Percentiles rank a stretch among this genome's conserved stretches.
These are phyloP conservation scores for Glaucidium brasilianum DNA, from an alignment of 2,113 vertebrate species.

Conservation along the genomic window DNA sequence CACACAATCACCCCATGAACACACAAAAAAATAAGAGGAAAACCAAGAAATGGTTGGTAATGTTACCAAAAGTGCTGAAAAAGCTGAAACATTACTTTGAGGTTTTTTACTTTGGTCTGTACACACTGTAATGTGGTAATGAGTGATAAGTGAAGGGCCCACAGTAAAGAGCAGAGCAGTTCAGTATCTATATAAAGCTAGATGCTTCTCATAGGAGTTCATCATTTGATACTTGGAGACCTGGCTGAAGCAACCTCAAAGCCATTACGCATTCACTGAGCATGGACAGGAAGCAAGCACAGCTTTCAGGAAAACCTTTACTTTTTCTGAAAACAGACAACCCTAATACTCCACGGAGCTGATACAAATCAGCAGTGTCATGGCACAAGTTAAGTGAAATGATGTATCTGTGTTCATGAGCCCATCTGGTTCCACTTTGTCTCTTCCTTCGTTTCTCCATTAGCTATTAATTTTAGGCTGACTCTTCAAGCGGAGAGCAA, in stretches of 20 bases:
- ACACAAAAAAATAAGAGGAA: background rate
- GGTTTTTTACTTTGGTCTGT: background rate
- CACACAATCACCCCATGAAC: background rate
- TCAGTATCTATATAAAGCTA: background rate
- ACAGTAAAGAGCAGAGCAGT: background rate
- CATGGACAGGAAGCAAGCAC: background rate
- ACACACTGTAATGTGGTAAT: fast-evolving
- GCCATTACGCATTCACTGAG: background rate
- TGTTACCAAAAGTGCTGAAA: background rate
- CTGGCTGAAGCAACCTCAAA: background rate
- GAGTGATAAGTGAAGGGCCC: background rate
- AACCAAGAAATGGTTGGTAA: background rate
- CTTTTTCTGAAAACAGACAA: background rate
- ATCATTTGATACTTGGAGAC: background rate
- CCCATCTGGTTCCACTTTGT: slow-evolving; percentile 60
- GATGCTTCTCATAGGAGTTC: background rate
- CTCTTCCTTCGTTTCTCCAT: slow-evolving; percentile 37
- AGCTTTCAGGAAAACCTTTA: background rate
- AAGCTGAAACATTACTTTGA: background rate
- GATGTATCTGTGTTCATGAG: background rate
- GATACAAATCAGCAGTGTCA: slow-evolving; percentile 30
- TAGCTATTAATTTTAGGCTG: slow-evolving; percentile 14
- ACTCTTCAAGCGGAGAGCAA: slow-evolving; percentile 38
- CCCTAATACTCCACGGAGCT: background rate
- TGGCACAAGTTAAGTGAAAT: background rate